Evolutionary conservation across 2,888 invertebrate species (phyloP), one percentile per base, ranked within the genome.

Genomic region (Gordius sp.): DNA sequence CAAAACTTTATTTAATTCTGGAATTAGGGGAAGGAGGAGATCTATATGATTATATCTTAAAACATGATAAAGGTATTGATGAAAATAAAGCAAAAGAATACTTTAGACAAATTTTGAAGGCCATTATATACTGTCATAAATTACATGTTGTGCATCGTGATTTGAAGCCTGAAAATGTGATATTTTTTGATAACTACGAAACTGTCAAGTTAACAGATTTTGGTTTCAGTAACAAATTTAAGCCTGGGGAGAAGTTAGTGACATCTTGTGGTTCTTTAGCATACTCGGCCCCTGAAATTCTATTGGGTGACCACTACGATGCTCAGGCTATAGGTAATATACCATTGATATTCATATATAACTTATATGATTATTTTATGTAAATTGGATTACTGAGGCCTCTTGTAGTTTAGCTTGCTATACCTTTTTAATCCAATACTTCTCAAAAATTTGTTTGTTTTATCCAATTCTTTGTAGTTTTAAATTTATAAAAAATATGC

Each of bases 141-240:
- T 76, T 82, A 61, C 79, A 81, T 68, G 81, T 81, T 26, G 77
- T 81, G 18, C 82, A 82, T 66, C 77, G 97, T 62, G 97, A 97
- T 73, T 75, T 97, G 62, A 97, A 97, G 72, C 97, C 93, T 16
- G 97, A 97, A 72, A 97, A 99, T 75, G 93, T 97, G 59, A 89
- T 99, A 56, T 93, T 93, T 73, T 97, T 97, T 71, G 86, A 91
- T 72, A 85, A 87, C 72, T 74, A 84, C 57, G 87, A 87, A 59
- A 78, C 86, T 68, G 93, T 97, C 28, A 99, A 97, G 74, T 75
- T 97, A 67, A 97, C 97, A 60, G 97, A 99, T 73, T 97, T 97
- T 74, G 97, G 89, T 68, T 80, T 80, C 66, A 91, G 91, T 72
- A 97, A 99, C 74, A 70, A 74, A 64, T 76, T 74, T 79, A 69